Evolutionary conservation across 1,140 invertebrate genomes (phyloP), one percentile per base, ranked within the genome.

Genomic region (Leptinotarsa texana): DNA sequence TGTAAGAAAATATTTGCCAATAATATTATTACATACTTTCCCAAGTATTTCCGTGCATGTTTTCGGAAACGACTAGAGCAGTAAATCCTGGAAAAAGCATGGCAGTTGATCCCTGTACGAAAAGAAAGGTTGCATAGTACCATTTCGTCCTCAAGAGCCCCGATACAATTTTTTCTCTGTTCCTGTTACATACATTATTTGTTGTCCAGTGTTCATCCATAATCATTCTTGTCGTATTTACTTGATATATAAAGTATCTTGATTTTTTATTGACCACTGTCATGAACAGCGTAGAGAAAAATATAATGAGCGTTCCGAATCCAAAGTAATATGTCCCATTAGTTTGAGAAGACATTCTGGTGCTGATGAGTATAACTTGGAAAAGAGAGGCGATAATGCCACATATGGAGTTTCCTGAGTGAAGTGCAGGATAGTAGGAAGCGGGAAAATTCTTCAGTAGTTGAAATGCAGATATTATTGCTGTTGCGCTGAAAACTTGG

Each of bases 41-140:
- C 51, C 51, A 57, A 57, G 6, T 0, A 57, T 1, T 57, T 18
- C 15, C 13, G 51, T 57, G 51, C 17, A 57, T 11, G 11, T 57
- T 57, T 57, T 65, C 63, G 6, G 79, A 73, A 4, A 77, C 73
- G 3, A 80, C 78, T n/a, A 80, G 27, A 17, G 73, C 72, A 48
- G 74, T 70, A 21, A 79, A 76, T 49, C 79, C 79, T 5, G 79
- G 79, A 74, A 77, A 74, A 24, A 80, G 57, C 27, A 77, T 78
- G 17, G 75, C 73, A 27, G 79, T 76, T 6, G 73, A 74, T 4
- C 78, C 78, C 6, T 78, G 72, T 8, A 78, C 76, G 13, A 79
- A 74, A 63, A 79, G 24, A 48, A 80, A 63, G 1, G 76, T 47
- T 2, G 47, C 66, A 17, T 73, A 62, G 63, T 70, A 77, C 65